Conservation (phyloP, 1,140 invertebrate species). For the Bemisia tabaci region DNA sequence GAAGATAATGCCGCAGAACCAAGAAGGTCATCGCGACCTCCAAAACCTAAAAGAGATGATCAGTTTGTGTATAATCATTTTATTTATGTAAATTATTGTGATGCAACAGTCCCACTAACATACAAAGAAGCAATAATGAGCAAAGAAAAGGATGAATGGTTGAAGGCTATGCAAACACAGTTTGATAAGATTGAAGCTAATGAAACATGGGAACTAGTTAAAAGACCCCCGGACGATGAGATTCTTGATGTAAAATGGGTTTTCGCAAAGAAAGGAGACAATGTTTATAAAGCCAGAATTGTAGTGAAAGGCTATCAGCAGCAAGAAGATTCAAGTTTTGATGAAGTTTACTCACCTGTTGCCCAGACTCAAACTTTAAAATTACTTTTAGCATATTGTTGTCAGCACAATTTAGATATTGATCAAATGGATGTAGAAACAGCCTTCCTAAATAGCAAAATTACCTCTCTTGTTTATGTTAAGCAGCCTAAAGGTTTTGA, state of each 20-base stretch:
- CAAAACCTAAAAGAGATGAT: background rate
- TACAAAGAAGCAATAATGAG: background rate
- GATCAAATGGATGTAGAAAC: conserved; percentile 21
- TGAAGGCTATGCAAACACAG: background rate
- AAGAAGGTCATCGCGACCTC: background rate
- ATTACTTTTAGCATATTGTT: conserved; percentile 17
- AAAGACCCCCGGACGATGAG: conserved; percentile 5
- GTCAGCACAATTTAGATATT: conserved; percentile 7
- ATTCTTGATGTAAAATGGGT: conserved; percentile 18
- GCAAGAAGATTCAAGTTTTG: conserved; percentile 23
- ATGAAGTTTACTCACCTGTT: conserved; percentile 30
- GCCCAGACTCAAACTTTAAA: conserved; percentile 21
- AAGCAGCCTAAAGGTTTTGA: conserved; percentile 19
- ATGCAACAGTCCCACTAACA: background rate
- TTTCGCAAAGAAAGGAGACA: conserved; percentile 14
- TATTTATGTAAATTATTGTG: background rate
- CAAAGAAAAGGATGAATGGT: background rate
- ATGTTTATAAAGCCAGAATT: conserved; percentile 28
- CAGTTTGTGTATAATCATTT: background rate
- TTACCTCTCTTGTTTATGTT: conserved; percentile 24
- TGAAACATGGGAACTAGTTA: background rate
- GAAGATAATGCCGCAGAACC: background rate
- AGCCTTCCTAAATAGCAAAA: conserved; percentile 23
- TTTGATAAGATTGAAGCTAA: background rate
- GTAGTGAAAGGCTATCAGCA: conserved; percentile 31